Percentiles rank a stretch among this genome's conserved stretches.
Conservation (phyloP, 1,140 invertebrate genomes). For the Drosophila rhopaloa region DNA sequence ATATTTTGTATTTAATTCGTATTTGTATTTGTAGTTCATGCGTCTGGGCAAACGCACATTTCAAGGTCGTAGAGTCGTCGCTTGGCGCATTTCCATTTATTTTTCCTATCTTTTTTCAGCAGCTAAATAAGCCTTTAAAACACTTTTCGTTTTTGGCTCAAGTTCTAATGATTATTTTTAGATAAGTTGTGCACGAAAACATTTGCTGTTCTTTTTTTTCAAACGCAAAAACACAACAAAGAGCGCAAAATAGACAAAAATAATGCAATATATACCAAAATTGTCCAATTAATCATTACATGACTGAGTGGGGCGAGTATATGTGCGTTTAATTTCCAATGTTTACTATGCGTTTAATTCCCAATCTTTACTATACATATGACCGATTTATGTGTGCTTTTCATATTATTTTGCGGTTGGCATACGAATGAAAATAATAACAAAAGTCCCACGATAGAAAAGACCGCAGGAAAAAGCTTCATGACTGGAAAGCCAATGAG, state of each 20-base stretch:
- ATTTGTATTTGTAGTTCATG: constrained; percentile 8
- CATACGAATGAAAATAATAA: constrained; percentile 17
- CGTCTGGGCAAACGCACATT: constrained; percentile 31
- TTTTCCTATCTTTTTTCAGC: constrained; percentile 31
- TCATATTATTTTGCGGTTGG: constrained; percentile 28
- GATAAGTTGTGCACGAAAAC: constrained; percentile 57
- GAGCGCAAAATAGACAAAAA: constrained; percentile 17
- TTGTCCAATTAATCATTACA: constrained; percentile 65
- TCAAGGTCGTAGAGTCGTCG: constrained; percentile 61
- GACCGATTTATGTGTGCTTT: constrained; percentile 27
- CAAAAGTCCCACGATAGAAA: constrained; percentile 11
- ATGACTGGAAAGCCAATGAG: constrained; percentile 44
- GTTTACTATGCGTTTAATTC: constrained; percentile 5
- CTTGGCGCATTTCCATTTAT: constrained; percentile 54
- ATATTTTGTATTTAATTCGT: constrained; percentile 1
- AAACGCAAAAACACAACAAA: constrained; percentile 31
- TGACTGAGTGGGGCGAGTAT: constrained; percentile 7
- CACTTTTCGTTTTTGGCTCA: constrained; percentile 67
- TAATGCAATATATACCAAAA: constrained; percentile 37
- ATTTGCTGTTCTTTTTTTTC: constrained; percentile 20
- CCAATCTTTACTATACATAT: constrained; percentile 14
- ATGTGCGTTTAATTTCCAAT: constrained; percentile 1
- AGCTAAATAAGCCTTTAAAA: constrained; percentile 45
- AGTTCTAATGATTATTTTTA: constrained; percentile 77
- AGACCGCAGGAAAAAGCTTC: constrained; percentile 29